phyloP scores from a whole-genome alignment of 2,113 vertebrate species.

The Hirundichthys speculiger region DNA sequence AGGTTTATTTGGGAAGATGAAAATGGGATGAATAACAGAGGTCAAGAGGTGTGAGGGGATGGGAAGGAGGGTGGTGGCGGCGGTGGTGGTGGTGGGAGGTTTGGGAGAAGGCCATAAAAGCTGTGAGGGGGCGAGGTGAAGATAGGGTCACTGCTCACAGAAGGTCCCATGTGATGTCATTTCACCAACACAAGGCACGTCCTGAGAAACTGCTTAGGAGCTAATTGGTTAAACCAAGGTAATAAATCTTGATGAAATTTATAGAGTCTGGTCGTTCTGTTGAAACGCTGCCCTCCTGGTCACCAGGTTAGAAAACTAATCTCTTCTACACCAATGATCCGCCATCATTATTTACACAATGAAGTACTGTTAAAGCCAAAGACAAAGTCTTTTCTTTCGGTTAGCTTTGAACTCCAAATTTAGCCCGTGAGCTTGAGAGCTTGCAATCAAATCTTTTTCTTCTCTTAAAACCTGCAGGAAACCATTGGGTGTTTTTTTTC shows the following conservation, averaged over 20 bases:
- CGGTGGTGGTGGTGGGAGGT: constrained; percentile 38
- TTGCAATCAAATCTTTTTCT: constrained; percentile 19
- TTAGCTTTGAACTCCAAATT: constrained; percentile 62
- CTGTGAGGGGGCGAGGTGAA: constrained; percentile 78
- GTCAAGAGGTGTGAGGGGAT: constrained; percentile 76
- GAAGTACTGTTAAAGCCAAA: neutral
- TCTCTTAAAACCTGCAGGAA: neutral
- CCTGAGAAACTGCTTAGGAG: constrained; percentile 82
- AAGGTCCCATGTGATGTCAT: constrained; percentile 76
- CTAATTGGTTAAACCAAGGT: constrained; percentile 83
- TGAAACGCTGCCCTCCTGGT: constrained; percentile 57
- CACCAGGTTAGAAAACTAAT: constrained; percentile 46
- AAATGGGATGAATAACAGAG: constrained; percentile 80
- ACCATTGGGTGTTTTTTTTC: constrained; percentile 32
- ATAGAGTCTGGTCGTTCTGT: constrained; percentile 60
- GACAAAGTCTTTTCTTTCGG: constrained; percentile 18
- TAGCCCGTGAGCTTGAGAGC: constrained; percentile 3
- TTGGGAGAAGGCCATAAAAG: constrained; percentile 70
- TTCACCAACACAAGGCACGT: constrained; percentile 65
- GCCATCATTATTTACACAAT: constrained; percentile 20
- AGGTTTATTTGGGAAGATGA: constrained; percentile 78
- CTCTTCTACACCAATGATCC: constrained; percentile 15
- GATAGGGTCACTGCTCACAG: constrained; percentile 78
- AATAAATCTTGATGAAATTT: constrained; percentile 82
- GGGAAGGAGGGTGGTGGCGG: constrained; percentile 25